Conservation (phyloP, 2,797 vertebrate genomes). For the Natrix natrix region DNA sequence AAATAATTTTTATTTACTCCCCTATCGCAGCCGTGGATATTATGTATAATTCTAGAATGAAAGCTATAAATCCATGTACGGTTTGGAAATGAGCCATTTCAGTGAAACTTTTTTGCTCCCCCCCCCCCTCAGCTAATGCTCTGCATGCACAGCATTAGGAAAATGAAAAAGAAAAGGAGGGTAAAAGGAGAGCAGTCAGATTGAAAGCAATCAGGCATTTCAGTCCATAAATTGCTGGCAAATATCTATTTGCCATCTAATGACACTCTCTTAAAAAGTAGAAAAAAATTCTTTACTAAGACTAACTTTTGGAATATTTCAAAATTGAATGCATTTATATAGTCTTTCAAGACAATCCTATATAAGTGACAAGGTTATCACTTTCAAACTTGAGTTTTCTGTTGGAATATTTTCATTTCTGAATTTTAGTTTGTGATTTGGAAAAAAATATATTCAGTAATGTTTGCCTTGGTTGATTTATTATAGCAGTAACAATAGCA, state of each 20-base stretch:
- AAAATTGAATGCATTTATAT: not conserved
- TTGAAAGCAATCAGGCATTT: not conserved
- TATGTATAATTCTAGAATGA: not conserved
- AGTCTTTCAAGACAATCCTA: not conserved
- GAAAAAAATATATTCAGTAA: not conserved
- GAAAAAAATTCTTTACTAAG: not conserved
- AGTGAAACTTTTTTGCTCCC: not conserved
- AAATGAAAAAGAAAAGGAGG: not conserved
- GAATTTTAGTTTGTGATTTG: not conserved
- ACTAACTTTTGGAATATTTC: not conserved
- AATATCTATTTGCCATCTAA: slow-evolving; percentile 1
- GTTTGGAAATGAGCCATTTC: not conserved
- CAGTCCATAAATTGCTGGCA: not conserved
- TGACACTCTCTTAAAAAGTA: not conserved
- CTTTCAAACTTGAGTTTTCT: not conserved
- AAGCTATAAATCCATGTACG: not conserved
- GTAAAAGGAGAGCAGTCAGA: not conserved
- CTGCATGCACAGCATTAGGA: not conserved
- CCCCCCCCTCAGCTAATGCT: not conserved
- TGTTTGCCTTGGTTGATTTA: not conserved
- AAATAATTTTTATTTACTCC: not conserved
- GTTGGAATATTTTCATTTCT: not conserved
- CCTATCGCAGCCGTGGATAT: not conserved
- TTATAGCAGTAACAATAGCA: not conserved
- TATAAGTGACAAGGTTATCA: not conserved